Evolutionary conservation across 2,888 invertebrate species (phyloP).

Genomic region (Dione juno): DNA sequence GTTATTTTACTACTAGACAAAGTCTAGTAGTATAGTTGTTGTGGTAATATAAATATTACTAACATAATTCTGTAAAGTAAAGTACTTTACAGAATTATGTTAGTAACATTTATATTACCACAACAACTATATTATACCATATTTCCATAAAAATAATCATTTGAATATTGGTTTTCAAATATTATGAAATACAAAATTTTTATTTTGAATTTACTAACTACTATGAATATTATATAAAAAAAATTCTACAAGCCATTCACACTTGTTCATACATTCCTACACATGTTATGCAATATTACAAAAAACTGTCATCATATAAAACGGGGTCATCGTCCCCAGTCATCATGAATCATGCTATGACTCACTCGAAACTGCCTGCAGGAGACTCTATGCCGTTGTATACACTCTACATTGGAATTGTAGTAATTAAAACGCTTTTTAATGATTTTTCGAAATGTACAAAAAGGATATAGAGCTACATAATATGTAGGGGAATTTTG

Average conservation of each 20-base stretch:
- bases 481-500: background rate
- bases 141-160: no score
- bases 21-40: no score
- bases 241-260: background rate
- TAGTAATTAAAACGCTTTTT: conserved; percentile 20
- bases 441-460: background rate
- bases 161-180: no score
- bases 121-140: no score
- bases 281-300: conserved; percentile 11
- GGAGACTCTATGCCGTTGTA: conserved; percentile 24
- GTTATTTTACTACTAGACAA: no score
- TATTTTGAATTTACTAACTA: no score
- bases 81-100: no score
- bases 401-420: conserved; percentile 17
- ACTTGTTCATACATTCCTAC: background rate
- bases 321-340: conserved; percentile 37
- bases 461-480: background rate
- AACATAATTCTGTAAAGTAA: no score
- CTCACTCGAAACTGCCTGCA: conserved; percentile 34
- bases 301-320: conserved; percentile 33
- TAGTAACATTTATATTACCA: no score
- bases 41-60: no score
- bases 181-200: no score
- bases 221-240: no score
- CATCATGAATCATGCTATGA: conserved; percentile 38